A percentile compares a stretch with the other conserved stretches of the same genome.
Conservation (phyloP, 1,140 invertebrate species). For the Apocrypta bakeri region DNA sequence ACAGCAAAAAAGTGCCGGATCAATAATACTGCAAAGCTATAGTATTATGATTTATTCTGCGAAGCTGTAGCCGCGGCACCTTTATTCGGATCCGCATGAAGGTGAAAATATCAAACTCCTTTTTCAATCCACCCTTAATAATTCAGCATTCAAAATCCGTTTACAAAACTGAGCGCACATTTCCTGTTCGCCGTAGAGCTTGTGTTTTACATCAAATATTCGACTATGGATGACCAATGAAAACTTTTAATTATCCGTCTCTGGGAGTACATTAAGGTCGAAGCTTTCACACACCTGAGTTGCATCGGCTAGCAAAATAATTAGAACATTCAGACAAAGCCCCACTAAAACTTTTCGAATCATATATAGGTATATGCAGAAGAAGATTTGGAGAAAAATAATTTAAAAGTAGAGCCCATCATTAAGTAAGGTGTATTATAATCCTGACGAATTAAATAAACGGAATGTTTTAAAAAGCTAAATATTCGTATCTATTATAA, state of each 20-base stretch:
- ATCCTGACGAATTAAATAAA: constrained; percentile 32
- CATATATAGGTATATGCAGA: neutral
- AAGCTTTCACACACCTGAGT: constrained; percentile 37
- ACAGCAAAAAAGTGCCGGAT: neutral
- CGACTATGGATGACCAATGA: neutral
- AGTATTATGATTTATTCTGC: too few relatives aligned
- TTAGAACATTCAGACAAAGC: constrained; percentile 60
- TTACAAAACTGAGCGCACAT: neutral
- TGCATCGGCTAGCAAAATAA: constrained; percentile 58
- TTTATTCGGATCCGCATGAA: too few relatives aligned
- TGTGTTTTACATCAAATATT: constrained; percentile 43
- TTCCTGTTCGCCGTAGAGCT: neutral
- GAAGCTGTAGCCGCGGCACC: neutral
- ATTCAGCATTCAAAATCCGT: neutral
- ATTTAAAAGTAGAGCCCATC: neutral
- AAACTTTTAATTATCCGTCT: constrained; percentile 66
- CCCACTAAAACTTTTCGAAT: constrained; percentile 23
- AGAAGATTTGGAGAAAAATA: neutral
- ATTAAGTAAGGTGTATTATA: constrained; percentile 8
- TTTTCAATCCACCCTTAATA: neutral
- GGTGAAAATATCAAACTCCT: too few relatives aligned
- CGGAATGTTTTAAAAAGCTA: constrained; percentile 3
- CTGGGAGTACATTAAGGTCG: constrained; percentile 60
- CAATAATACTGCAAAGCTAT: neutral
- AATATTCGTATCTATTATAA: too few relatives aligned